Conservation (phyloP, 2,888 invertebrate genomes). For the Eilema caniola region DNA sequence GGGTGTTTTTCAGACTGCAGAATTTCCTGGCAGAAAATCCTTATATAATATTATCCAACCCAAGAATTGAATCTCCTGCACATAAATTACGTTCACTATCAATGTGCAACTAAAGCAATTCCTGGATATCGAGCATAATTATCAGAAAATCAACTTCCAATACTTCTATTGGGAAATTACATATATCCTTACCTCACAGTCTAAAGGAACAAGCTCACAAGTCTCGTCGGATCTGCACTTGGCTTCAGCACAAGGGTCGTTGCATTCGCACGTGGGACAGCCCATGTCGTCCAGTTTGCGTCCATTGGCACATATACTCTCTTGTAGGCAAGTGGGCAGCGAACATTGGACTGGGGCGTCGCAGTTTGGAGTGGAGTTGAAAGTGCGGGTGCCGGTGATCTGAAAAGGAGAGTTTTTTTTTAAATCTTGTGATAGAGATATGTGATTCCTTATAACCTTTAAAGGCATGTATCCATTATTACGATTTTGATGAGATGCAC, state of each 20-base stretch:
- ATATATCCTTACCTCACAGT: constrained; percentile 71
- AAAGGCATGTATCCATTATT: too few relatives aligned
- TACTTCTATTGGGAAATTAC: not conserved
- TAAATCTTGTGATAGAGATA: too few relatives aligned
- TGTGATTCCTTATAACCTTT: too few relatives aligned
- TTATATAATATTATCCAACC: too few relatives aligned
- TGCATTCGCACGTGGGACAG: constrained; percentile 92
- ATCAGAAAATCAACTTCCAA: not conserved
- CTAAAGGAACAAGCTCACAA: constrained; percentile 78
- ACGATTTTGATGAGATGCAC: too few relatives aligned
- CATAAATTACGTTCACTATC: too few relatives aligned
- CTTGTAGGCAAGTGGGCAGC: constrained; percentile 64
- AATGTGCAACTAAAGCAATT: too few relatives aligned
- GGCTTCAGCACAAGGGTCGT: constrained; percentile 92
- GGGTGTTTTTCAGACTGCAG: too few relatives aligned
- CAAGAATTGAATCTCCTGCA: too few relatives aligned
- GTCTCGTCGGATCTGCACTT: constrained; percentile 89
- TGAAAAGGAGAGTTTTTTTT: constrained; percentile 43
- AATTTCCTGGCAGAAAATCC: too few relatives aligned
- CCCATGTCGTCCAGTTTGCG: constrained; percentile 83
- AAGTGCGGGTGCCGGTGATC: constrained; percentile 89
- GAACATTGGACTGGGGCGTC: constrained; percentile 70
- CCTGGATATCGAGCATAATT: too few relatives aligned
- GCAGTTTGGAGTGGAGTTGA: constrained; percentile 85
- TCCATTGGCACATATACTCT: constrained; percentile 72